Evolutionary conservation across 2,113 vertebrate species (phyloP).

Genomic region (Calyptomena viridis): DNA sequence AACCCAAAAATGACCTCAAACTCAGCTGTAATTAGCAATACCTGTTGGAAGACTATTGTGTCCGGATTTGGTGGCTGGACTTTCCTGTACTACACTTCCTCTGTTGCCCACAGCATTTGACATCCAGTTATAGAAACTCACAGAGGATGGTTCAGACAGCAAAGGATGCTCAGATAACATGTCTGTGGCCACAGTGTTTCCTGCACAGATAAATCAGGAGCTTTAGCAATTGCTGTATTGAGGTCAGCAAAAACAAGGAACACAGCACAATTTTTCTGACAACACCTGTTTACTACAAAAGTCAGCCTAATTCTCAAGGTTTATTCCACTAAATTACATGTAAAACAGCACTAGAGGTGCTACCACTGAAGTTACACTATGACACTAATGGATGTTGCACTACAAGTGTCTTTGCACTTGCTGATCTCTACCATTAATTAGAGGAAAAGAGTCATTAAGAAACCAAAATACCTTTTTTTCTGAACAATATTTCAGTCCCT

Average conservation of each 20-base stretch:
- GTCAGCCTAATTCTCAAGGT: neutral
- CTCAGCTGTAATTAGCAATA: conserved; percentile 53
- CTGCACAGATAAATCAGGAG: conserved; percentile 60
- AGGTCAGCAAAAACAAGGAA: neutral
- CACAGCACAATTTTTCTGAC: neutral
- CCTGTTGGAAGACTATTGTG: conserved; percentile 94
- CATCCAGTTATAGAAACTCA: conserved; percentile 99
- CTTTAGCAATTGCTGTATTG: neutral
- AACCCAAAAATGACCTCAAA: neutral
- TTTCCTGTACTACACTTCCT: conserved; percentile 84
- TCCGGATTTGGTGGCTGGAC: conserved; percentile 83
- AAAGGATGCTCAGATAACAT: conserved; percentile 94
- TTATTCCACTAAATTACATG: neutral
- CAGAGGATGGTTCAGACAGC: conserved; percentile 90
- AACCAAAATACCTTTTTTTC: conserved; percentile 35
- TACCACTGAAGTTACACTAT: neutral
- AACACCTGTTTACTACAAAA: neutral
- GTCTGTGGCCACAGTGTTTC: conserved; percentile 85
- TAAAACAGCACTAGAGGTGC: neutral
- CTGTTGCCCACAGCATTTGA: conserved; percentile 95
- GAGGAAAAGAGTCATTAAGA: neutral
- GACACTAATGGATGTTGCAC: neutral
- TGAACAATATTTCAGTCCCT: conserved; percentile 32
- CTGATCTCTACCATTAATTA: neutral
- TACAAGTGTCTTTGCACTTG: neutral